Evolutionary conservation across 2,888 invertebrate species (phyloP), one percentile per base, ranked within the genome.

Genomic region (Encarsia formosa): DNA sequence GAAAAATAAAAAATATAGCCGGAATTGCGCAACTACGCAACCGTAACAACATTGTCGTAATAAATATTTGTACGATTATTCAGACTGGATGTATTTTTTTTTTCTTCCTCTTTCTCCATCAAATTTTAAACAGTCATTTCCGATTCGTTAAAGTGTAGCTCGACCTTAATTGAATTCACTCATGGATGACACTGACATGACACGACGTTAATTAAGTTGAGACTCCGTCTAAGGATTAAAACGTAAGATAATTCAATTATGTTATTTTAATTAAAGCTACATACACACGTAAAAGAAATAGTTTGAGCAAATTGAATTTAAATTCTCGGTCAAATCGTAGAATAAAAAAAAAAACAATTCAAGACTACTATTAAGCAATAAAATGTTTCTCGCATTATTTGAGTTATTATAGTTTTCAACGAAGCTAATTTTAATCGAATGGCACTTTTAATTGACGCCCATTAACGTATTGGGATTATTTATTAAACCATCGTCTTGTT

Each of bases 121-220:
- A 16, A 43, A 54, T 43, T 50, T 54, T 46, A 41, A 46, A 54
- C 34, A 38, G 38, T 54, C 54, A 43, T 43, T 53, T 49, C 40
- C 41, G 49, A 41, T 49, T 49, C 45, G 39, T 38, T 54, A 46
- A 39, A 45, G 40, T 44, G 37, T 52, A 24, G 16, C 26, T 15
- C 22, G 20, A 29, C 16, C 43, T 52, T 49, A 55, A 55, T 54
- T 54, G 48, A 51, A 54, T 55, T 55, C 48, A 34, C 41, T 46
- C 48, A 26, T 31, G 41, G 26, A 41, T 39, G 45, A 48, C 55
- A 44, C 52, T 55, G 45, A 55, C 51, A 38, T 45, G 55, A 45
- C 48, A 32, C 39, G 51, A 47, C 49, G 43, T 54, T 54, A 54
- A 54, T 54, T 50, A 50, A 54, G 40, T 50, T 31, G 46, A 9